A percentile compares a stretch with the other conserved stretches of the same genome.
phyloP scores from a whole-genome alignment of 1,140 invertebrate species.

The Caenorhabditis brenneri region DNA sequence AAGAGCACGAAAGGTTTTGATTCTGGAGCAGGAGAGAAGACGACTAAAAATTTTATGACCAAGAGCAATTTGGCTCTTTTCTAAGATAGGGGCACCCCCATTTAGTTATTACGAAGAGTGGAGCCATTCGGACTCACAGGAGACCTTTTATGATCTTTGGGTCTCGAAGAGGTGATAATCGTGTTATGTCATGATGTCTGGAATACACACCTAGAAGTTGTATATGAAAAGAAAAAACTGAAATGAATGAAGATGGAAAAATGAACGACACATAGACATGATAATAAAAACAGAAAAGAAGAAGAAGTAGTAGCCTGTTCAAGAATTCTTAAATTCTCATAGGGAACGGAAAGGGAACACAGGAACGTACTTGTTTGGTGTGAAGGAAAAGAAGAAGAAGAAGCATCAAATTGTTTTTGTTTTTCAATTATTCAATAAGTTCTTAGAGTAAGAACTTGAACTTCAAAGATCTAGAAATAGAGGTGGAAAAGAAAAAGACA shows the following conservation, averaged over 20 bases:
- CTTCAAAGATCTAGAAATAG: not conserved
- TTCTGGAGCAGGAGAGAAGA: not conserved
- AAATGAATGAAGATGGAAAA: not conserved
- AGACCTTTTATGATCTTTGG: not conserved
- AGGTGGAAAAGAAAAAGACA: not conserved
- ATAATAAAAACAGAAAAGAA: conserved; percentile 19
- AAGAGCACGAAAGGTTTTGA: not conserved
- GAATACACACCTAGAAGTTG: not conserved
- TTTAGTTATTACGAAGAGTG: not conserved
- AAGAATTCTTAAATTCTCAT: not conserved
- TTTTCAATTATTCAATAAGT: not conserved
- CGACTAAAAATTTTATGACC: not conserved
- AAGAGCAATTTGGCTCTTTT: not conserved
- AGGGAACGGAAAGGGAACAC: too few relatives aligned
- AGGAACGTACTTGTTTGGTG: not conserved
- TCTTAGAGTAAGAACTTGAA: not conserved
- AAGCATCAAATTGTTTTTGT: not conserved
- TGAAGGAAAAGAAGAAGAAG: not conserved
- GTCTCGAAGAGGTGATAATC: conserved; percentile 32
- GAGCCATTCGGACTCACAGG: not conserved
- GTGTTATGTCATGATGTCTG: conserved; percentile 2
- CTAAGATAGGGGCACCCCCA: not conserved
- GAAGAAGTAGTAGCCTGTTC: conserved; percentile 9
- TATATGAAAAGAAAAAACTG: not conserved
- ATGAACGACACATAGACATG: not conserved